phyloP scores from a whole-genome alignment of 1,140 invertebrate species.

The Eumaeus atala region DNA sequence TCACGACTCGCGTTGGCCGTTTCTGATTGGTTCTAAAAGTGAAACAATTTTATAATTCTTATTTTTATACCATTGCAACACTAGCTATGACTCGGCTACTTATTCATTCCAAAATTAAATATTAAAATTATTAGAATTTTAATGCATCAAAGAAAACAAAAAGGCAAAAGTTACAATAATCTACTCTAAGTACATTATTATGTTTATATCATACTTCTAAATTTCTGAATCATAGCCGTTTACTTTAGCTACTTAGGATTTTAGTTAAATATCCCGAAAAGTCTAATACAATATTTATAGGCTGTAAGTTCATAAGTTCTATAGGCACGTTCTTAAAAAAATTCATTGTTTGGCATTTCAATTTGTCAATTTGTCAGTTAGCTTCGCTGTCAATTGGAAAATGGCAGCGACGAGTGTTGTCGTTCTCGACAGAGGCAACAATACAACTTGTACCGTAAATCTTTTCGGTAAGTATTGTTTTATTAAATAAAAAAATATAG shows the following conservation, averaged over 20 bases:
- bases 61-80: slow-evolving; percentile 8
- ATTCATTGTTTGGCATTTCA: neutral
- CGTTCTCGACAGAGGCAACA: slow-evolving; percentile 93
- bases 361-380: slow-evolving; percentile 44
- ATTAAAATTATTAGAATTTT: too few relatives aligned
- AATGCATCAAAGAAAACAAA: too few relatives aligned
- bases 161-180: too few relatives aligned
- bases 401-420: slow-evolving; percentile 94
- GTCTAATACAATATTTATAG: too few relatives aligned
- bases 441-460: slow-evolving; percentile 95
- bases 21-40: slow-evolving; percentile 52
- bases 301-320: too few relatives aligned
- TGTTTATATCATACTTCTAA: too few relatives aligned
- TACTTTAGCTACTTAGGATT: too few relatives aligned
- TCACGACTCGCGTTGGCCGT: slow-evolving; percentile 66
- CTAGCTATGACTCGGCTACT: too few relatives aligned
- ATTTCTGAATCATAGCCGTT: too few relatives aligned
- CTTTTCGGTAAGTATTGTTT: slow-evolving; percentile 86
- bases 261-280: too few relatives aligned
- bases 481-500: slow-evolving; percentile 6
- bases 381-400: slow-evolving; percentile 71
- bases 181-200: too few relatives aligned
- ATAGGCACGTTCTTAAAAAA: neutral
- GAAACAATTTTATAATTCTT: slow-evolving; percentile 36
- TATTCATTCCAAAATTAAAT: too few relatives aligned